These are phyloP conservation scores for Salvelinus fontinalis DNA, from an alignment of 2,113 vertebrate species.

Conservation along the genomic window DNA sequence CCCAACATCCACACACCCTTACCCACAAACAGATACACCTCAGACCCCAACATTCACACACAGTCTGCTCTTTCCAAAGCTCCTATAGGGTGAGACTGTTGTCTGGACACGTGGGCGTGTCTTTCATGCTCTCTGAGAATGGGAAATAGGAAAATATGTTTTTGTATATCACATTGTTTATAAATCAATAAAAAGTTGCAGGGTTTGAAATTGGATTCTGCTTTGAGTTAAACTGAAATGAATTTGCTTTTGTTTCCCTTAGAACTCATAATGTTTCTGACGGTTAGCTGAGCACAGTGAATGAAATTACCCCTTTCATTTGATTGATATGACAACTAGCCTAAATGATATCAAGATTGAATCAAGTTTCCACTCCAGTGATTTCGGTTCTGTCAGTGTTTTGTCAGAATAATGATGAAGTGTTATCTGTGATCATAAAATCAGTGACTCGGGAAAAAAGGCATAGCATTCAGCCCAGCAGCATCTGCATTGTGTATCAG, in stretches of 20 bases:
- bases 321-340: conserved; percentile 27
- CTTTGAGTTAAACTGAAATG: neutral
- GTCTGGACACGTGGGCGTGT: neutral
- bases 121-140: neutral
- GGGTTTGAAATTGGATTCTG: neutral
- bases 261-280: neutral
- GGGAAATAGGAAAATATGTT: neutral
- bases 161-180: neutral
- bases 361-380: conserved; percentile 29
- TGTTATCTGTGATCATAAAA: conserved; percentile 9
- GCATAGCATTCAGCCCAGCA: conserved; percentile 18
- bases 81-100: neutral
- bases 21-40: neutral
- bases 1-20: neutral
- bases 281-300: conserved; percentile 6
- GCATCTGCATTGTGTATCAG: conserved; percentile 37
- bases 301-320: conserved; percentile 4
- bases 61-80: neutral
- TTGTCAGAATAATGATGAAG: conserved; percentile 31
- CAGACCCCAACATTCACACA: neutral
- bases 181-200: neutral
- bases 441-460: conserved; percentile 23
- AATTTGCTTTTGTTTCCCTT: neutral
- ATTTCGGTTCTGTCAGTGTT: conserved; percentile 17
- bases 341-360: conserved; percentile 1